These are phyloP conservation scores for Vanessa tameamea DNA, from an alignment of 1,140 invertebrate genomes.

Conservation along the genomic window DNA sequence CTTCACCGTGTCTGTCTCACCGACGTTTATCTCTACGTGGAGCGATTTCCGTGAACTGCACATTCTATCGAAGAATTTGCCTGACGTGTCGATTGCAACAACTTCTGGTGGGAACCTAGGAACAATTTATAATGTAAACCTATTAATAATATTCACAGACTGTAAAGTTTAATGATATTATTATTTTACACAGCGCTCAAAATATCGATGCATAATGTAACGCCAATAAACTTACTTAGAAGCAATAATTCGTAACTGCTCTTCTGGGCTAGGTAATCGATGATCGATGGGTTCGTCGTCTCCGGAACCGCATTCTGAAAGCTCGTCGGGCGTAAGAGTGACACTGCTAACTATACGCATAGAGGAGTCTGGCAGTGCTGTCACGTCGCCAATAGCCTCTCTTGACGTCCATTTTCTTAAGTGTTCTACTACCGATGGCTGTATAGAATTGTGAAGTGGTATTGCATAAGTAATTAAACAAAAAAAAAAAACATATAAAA, in stretches of 20 bases:
- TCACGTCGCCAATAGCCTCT: slow-evolving; percentile 90
- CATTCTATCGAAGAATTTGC: slow-evolving; percentile 92
- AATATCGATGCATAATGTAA: no score
- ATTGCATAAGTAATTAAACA: not conserved
- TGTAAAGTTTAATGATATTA: no score
- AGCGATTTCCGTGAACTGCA: slow-evolving; percentile 90
- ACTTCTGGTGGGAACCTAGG: slow-evolving; percentile 92
- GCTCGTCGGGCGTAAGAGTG: slow-evolving; percentile 77
- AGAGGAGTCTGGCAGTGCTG: slow-evolving; percentile 87
- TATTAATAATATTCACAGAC: no score
- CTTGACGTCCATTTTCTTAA: slow-evolving; percentile 91
- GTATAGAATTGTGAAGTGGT: slow-evolving; percentile 39
- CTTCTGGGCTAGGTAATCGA: slow-evolving; percentile 90
- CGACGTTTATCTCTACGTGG: slow-evolving; percentile 80
- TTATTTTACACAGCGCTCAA: no score
- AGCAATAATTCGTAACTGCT: slow-evolving; percentile 89
- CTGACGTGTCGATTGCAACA: slow-evolving; percentile 92
- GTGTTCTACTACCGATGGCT: slow-evolving; percentile 90
- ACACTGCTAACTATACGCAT: slow-evolving; percentile 79
- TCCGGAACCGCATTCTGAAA: slow-evolving; percentile 80
- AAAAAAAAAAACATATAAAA: not conserved
- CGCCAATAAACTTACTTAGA: slow-evolving; percentile 84
- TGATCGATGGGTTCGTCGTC: slow-evolving; percentile 89
- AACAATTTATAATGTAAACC: slow-evolving; percentile 4
- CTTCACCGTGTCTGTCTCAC: slow-evolving; percentile 83